These are phyloP conservation scores for Hyphantria cunea DNA, from an alignment of 1,140 invertebrate genomes.

Conservation along the genomic window DNA sequence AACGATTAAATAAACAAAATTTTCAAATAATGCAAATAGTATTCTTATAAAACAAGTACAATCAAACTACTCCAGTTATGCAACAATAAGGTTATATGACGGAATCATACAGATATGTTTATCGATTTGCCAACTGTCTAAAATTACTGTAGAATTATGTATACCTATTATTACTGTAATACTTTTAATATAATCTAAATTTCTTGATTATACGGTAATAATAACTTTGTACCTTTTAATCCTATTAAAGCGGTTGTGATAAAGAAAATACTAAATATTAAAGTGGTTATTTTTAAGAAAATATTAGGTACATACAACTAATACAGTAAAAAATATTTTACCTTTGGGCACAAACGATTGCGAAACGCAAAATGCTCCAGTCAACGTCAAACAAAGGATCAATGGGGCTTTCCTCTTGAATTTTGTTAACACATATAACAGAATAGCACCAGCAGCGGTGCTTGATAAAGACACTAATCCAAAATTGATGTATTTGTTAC, in stretches of 20 bases:
- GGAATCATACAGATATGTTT: too few species aligned
- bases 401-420: constrained; percentile 61
- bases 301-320: not conserved
- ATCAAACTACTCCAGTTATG: too few species aligned
- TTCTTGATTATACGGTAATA: too few species aligned
- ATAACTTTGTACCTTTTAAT: too few species aligned
- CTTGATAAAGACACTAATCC: constrained; percentile 84
- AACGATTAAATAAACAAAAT: too few species aligned
- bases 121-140: too few species aligned
- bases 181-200: too few species aligned
- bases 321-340: constrained; percentile 39
- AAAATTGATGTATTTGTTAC: constrained; percentile 87
- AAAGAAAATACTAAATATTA: not conserved
- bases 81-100: too few species aligned
- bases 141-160: too few species aligned
- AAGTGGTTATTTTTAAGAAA: not conserved
- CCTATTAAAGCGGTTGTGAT: too few species aligned
- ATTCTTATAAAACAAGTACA: too few species aligned
- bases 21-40: not conserved
- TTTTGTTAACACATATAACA: constrained; percentile 54
- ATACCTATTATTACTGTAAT: too few species aligned
- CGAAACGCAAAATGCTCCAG: constrained; percentile 46
- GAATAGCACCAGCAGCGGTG: constrained; percentile 85
- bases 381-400: constrained; percentile 51
- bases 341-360: constrained; percentile 59